A percentile compares a stretch with the other conserved stretches of the same genome.
Conservation (phyloP, 2,888 invertebrate genomes). For the Elgonia sp. region DNA sequence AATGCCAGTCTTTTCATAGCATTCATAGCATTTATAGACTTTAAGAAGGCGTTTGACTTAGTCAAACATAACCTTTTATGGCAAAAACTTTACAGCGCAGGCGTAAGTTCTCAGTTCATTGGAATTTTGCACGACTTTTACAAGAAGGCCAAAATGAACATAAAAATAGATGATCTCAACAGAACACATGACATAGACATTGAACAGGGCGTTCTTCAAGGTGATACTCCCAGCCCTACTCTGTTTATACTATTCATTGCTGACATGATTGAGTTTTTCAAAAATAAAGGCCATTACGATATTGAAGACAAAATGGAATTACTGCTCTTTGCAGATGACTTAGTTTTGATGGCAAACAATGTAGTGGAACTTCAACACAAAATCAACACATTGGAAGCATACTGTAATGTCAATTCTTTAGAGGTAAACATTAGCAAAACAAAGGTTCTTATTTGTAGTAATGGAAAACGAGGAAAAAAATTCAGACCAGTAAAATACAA, state of each 20-base stretch:
- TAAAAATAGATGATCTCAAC: neutral
- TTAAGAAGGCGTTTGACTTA: constrained; percentile 44
- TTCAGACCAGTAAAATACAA: neutral
- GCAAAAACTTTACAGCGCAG: constrained; percentile 29
- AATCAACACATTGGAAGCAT: too few species aligned
- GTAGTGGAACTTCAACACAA: too few species aligned
- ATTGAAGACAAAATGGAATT: neutral
- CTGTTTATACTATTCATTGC: constrained; percentile 2
- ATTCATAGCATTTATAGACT: constrained; percentile 55
- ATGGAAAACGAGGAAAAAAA: too few species aligned
- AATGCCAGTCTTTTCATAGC: too few species aligned
- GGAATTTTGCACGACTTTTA: constrained; percentile 12
- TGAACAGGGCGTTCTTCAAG: neutral
- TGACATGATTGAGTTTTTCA: neutral
- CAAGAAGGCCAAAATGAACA: constrained; percentile 1
- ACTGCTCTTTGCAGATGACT: neutral
- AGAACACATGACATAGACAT: neutral
- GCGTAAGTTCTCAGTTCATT: constrained; percentile 20
- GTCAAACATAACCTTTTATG: constrained; percentile 37
- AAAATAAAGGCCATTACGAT: neutral
- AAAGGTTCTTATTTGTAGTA: too few species aligned
- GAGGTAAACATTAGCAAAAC: too few species aligned
- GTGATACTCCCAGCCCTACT: neutral
- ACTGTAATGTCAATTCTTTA: too few species aligned
- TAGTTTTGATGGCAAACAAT: too few species aligned